Evolutionary conservation across 2,888 invertebrate species (phyloP).

Genomic region (Allygus modestus): DNA sequence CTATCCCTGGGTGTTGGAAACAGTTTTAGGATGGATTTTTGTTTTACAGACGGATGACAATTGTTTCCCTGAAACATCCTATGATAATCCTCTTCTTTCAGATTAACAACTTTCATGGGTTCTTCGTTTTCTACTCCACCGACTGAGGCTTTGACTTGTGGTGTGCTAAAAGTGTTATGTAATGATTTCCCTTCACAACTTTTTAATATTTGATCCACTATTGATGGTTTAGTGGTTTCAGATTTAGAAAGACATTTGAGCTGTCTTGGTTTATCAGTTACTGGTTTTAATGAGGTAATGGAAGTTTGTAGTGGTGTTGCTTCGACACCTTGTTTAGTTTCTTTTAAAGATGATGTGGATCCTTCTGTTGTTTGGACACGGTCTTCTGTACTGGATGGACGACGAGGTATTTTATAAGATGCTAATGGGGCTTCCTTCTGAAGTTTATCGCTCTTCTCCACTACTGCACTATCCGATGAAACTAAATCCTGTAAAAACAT

Average conservation of each 20-base stretch:
- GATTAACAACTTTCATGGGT: background rate
- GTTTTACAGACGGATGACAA: background rate
- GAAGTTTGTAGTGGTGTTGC: background rate
- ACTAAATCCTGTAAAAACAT: slow-evolving; percentile 15
- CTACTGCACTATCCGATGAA: background rate
- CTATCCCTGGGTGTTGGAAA: background rate
- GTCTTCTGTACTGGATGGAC: background rate
- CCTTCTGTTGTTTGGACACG: background rate
- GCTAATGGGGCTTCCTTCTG: background rate
- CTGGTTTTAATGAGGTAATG: background rate
- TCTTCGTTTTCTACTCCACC: slow-evolving; percentile 36
- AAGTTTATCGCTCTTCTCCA: background rate
- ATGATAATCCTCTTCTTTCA: background rate
- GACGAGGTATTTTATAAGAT: slow-evolving; percentile 33
- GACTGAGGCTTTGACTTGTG: background rate
- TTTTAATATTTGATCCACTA: background rate
- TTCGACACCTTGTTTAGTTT: background rate
- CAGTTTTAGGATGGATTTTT: background rate
- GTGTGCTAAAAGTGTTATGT: too few species aligned
- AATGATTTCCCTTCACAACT: background rate
- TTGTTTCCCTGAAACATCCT: background rate
- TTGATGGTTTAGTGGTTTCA: background rate
- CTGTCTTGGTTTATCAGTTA: background rate
- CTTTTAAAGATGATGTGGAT: background rate
- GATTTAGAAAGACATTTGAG: background rate